A percentile compares a stretch with the other conserved stretches of the same genome.
Conservation (phyloP, 2,888 invertebrate genomes). For the Pteria penguin region DNA sequence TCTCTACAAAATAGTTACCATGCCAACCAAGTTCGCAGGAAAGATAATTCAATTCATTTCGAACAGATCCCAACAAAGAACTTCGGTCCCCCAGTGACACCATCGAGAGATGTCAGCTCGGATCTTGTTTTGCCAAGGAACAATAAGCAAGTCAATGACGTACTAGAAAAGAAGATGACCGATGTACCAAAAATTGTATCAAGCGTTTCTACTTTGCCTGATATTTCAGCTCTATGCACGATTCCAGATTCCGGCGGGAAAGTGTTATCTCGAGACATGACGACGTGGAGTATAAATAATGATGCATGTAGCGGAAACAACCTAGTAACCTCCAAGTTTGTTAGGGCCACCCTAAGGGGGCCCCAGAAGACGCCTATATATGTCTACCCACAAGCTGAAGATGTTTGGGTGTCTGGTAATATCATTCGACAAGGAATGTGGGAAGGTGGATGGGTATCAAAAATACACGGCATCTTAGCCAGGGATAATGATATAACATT, state of each 20-base stretch:
- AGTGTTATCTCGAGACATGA: neutral
- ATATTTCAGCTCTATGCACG: neutral
- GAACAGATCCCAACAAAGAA: too few relatives aligned
- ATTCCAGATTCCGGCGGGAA: neutral
- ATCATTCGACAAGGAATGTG: constrained; percentile 37
- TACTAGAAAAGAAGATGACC: too few relatives aligned
- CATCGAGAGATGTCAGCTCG: too few relatives aligned
- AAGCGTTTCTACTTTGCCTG: too few relatives aligned
- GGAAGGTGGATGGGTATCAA: constrained; percentile 32
- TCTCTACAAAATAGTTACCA: too few relatives aligned
- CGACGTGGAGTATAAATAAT: neutral
- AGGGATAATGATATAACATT: constrained; percentile 31
- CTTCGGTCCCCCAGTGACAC: too few relatives aligned
- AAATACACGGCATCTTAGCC: constrained; percentile 10
- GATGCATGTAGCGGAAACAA: constrained; percentile 14
- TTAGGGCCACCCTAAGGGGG: constrained; percentile 16
- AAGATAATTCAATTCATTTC: too few relatives aligned
- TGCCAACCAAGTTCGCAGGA: too few relatives aligned
- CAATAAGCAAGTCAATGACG: too few relatives aligned
- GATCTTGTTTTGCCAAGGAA: too few relatives aligned
- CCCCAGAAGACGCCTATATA: constrained; percentile 35
- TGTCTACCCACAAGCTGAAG: constrained; percentile 29
- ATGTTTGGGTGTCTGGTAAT: constrained; percentile 38
- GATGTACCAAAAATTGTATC: too few relatives aligned
- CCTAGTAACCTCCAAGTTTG: constrained; percentile 16